Conservation (phyloP, 2,888 invertebrate species). For the Acanthacorydalis orientalis region DNA sequence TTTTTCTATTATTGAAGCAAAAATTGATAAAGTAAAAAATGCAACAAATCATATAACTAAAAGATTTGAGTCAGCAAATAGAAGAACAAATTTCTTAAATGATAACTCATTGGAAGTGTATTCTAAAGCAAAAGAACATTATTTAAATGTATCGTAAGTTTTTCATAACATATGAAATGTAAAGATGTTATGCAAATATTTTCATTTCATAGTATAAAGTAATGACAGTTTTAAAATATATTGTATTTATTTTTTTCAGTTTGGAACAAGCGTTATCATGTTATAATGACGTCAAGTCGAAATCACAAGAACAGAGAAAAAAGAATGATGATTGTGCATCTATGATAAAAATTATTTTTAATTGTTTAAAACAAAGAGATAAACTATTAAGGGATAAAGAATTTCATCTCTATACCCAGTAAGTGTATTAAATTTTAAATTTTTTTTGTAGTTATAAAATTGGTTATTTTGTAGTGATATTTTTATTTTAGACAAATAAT, state of each 20-base stretch:
- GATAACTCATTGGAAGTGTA: slow-evolving; percentile 12
- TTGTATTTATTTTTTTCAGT: slow-evolving; percentile 12
- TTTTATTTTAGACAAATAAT: slow-evolving; percentile 7
- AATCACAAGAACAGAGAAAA: slow-evolving; percentile 26
- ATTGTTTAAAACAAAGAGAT: slow-evolving; percentile 35
- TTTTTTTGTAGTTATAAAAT: too few relatives aligned
- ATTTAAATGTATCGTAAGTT: slow-evolving; percentile 8
- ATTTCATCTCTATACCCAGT: slow-evolving; percentile 14
- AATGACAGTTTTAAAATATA: background rate
- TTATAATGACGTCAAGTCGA: slow-evolving; percentile 27
- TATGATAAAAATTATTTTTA: slow-evolving; percentile 37
- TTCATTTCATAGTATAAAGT: too few relatives aligned
- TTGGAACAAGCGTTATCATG: slow-evolving; percentile 28
- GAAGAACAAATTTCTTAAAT: slow-evolving; percentile 28
- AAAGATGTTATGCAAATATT: too few relatives aligned
- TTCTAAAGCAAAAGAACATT: slow-evolving; percentile 8
- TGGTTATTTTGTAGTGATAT: background rate
- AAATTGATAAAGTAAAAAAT: slow-evolving; percentile 27
- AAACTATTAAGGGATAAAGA: slow-evolving; percentile 29
- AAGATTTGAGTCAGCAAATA: slow-evolving; percentile 29
- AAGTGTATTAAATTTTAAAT: slow-evolving; percentile 4
- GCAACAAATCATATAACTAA: slow-evolving; percentile 30
- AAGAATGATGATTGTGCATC: slow-evolving; percentile 30
- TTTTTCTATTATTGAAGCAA: slow-evolving; percentile 16
- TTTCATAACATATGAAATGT: background rate